These are phyloP conservation scores for Drusus annulatus DNA, from an alignment of 1,140 invertebrate species.

Conservation along the genomic window DNA sequence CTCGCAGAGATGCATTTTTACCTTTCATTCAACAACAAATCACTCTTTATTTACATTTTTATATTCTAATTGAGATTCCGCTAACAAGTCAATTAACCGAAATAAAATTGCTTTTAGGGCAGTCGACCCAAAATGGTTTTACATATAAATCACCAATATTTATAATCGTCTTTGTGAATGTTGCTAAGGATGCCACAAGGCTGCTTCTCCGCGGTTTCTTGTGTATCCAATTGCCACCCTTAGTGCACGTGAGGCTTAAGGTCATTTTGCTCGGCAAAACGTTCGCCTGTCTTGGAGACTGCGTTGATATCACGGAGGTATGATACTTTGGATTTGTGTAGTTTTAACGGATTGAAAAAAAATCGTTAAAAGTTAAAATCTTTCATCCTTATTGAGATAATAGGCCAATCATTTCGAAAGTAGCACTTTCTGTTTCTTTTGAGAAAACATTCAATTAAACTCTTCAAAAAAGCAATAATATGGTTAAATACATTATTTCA, in stretches of 20 bases:
- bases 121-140: conserved; percentile 28
- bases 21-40: conserved; percentile 10
- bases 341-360: too few relatives aligned
- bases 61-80: conserved; percentile 4
- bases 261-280: neutral
- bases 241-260: neutral
- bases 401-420: too few relatives aligned
- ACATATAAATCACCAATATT: conserved; percentile 45
- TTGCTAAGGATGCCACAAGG: neutral
- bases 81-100: conserved; percentile 37
- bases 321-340: neutral
- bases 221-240: neutral
- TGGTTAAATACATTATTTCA: too few relatives aligned
- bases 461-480: too few relatives aligned
- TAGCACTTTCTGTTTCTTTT: too few relatives aligned
- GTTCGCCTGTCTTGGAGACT: neutral
- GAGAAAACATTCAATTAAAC: too few relatives aligned
- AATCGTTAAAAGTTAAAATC: too few relatives aligned
- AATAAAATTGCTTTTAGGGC: conserved; percentile 29
- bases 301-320: neutral
- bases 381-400: too few relatives aligned
- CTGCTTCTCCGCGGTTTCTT: neutral
- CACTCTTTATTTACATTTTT: neutral
- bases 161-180: conserved; percentile 18
- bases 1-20: too few relatives aligned